phyloP scores from a whole-genome alignment of 2,888 invertebrate genomes.

The Trichopria drosophilae region DNA sequence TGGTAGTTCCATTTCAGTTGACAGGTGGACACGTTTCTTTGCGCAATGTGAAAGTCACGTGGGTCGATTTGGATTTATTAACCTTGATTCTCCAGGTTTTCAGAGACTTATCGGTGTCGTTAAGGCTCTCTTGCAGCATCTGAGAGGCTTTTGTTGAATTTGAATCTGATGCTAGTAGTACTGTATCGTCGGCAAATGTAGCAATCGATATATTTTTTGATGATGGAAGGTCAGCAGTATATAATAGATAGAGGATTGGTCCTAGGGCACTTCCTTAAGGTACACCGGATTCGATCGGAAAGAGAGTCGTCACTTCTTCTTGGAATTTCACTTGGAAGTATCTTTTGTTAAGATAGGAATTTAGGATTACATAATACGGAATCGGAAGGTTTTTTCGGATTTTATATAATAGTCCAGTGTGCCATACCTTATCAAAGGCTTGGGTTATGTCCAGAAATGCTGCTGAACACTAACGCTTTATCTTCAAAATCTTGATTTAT shows the following conservation, averaged over 20 bases:
- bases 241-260: slow-evolving; percentile 28
- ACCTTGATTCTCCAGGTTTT: slow-evolving; percentile 1
- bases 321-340: neutral
- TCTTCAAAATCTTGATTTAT: neutral
- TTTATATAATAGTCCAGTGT: neutral
- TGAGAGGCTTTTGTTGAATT: too few relatives aligned
- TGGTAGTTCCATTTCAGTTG: neutral
- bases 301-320: too few relatives aligned
- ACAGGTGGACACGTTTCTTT: neutral
- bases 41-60: neutral
- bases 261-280: slow-evolving; percentile 32
- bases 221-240: slow-evolving; percentile 29
- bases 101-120: too few relatives aligned
- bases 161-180: slow-evolving; percentile 19
- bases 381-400: neutral
- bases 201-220: slow-evolving; percentile 14
- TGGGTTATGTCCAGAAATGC: neutral
- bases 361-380: neutral
- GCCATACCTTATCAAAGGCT: neutral
- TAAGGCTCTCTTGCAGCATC: too few relatives aligned
- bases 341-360: neutral
- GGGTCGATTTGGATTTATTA: neutral
- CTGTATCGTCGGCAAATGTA: slow-evolving; percentile 33
- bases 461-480: neutral
- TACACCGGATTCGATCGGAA: slow-evolving; percentile 6